Evolutionary conservation across 1,140 invertebrate species (phyloP), one percentile per base, ranked within the genome.

Genomic region (Caenorhabditis latens): DNA sequence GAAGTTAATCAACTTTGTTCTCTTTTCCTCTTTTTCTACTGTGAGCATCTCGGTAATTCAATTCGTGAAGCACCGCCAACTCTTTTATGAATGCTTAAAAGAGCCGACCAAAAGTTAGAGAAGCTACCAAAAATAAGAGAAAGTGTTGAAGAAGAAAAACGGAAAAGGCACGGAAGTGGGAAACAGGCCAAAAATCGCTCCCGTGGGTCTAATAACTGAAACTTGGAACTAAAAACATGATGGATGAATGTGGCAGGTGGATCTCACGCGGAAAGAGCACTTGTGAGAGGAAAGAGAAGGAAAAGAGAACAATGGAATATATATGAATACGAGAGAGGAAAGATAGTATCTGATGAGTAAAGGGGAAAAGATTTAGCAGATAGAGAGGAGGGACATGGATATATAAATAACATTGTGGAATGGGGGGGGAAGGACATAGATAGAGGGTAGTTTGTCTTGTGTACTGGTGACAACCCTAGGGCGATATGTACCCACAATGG

Each of bases 1-100:
- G 71, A 79, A 79, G 71, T 79, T 79, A 79, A 79, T 79, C 71
- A 79, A 79, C 71, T 79, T 79, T 79, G 43, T 53, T 53, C n/a
- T 79, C 63, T 71, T 19, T 48, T 14, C 53, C 13, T 79, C 65
- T 50, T n/a, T 53, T 11, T 21, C 67, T 79, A n/a, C 53, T 79
- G 43, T 24, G 6, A 24, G 7, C 9, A 79, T 14, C n/a, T 79
- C 46, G 46, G 71, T 79, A 79, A 79, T 79, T 79, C 46, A 79
- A 79, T 79, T 63, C 19, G 11, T 21, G n/a, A 19, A 11, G 71
- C 71, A 50, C 43, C 71, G 71, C 16, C 43, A 48, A 24, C 46
- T 50, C 71, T 43, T 43, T 71, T 71, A 79, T 79, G 71, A 79
- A 79, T 50, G 7, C 46, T 71, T 42, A 53, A 71, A 79, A 79